Evolutionary conservation across 2,797 vertebrate species (phyloP).

Genomic region (Nannoperca obscura): DNA sequence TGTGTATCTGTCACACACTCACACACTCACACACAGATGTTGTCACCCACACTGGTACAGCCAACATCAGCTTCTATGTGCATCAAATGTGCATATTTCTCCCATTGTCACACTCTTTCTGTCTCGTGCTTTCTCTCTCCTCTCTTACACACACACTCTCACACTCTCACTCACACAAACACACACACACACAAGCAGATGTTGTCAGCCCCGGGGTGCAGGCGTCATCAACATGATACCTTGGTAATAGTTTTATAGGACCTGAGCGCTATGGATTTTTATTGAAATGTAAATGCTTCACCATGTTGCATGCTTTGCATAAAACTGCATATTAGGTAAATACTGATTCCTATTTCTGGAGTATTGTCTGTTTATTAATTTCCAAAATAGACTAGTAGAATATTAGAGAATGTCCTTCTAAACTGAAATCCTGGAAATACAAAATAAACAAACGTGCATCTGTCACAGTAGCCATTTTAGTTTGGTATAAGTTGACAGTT

Average conservation of each 20-base stretch:
- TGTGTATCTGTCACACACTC: background rate
- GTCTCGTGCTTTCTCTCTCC: background rate
- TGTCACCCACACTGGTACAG: constrained; percentile 31
- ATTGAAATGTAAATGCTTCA: constrained; percentile 70
- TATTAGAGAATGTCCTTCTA: background rate
- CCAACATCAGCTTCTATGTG: constrained; percentile 36
- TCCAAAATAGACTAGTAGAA: background rate
- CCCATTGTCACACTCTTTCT: constrained; percentile 11
- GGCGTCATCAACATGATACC: constrained; percentile 63
- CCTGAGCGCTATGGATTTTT: constrained; percentile 49
- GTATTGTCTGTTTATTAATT: constrained; percentile 29
- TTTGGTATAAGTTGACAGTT: constrained; percentile 28
- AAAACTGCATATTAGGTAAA: constrained; percentile 17
- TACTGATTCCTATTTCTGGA: background rate
- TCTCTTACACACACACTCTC: background rate
- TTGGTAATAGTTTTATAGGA: constrained; percentile 71
- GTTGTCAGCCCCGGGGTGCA: constrained; percentile 40
- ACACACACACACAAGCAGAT: constrained; percentile 36
- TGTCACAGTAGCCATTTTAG: constrained; percentile 6
- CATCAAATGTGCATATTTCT: constrained; percentile 42
- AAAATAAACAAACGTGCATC: background rate
- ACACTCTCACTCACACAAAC: constrained; percentile 21
- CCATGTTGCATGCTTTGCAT: constrained; percentile 43
- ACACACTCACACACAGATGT: constrained; percentile 38
- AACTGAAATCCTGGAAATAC: background rate